Evolutionary conservation across 2,113 vertebrate genomes (phyloP), one percentile per base, ranked within the genome.

Genomic region (Heterocephalus glaber): DNA sequence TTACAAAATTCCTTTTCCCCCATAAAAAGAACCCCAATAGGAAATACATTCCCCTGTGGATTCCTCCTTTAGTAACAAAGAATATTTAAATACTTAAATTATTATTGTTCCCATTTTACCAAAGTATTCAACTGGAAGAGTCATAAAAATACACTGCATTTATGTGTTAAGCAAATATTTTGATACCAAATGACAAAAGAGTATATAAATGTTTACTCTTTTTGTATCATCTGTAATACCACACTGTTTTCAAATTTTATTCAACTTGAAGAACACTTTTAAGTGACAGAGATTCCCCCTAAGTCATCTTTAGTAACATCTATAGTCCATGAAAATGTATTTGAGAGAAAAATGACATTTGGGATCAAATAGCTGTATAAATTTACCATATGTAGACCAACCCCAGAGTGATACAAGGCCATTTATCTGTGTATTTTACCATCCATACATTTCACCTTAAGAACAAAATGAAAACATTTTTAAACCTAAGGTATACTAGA

Each of bases 41-140:
- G 41, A 85, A 89, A 41, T 54, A 41, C 3, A 2, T 79, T 79
- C 47, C 47, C 30, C 16, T 79, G 35, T 90, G 33, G 10, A 54
- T 86, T 95, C 83, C 70, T 82, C 72, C 41, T 90, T 92, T 66
- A 88, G 28, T 72, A 95, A 92, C 60, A 86, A 93, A 91, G 89
- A 9, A 16, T 79, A 89, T 24, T 84, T 79, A 61, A 20, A 70
- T 82, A 86, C 90, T 70, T 85, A 95, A 87, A 94, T 88, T 72
- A 28, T 58, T 90, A 9, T 72, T 83, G 56, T 76, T 88, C 63
- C 20, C 70, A 81, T 86, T 86, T 92, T 65, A 38, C 60, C 79
- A 92, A 95, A 70, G 20, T 35, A 96, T 74, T 90, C 47, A 95
- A 61, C 33, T 83, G 66, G 22, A 94, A 95, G 52, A 93, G 68